phyloP scores from a whole-genome alignment of 2,113 vertebrate species.

The Oxygymnocypris stewartii region DNA sequence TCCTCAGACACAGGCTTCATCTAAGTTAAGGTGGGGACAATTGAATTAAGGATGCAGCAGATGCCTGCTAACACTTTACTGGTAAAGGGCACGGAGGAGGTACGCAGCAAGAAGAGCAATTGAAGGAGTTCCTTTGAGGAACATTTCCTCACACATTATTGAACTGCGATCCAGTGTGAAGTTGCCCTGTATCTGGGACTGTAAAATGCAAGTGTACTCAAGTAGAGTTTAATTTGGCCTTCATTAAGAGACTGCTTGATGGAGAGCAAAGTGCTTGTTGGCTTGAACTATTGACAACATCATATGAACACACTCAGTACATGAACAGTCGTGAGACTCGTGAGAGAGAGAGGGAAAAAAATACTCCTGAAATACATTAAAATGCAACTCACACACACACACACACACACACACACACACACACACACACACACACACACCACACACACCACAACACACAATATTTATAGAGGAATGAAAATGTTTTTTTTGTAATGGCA shows the following conservation, averaged over 20 bases:
- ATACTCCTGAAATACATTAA: no score
- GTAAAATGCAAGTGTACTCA: conserved; percentile 3
- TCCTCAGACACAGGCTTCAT: conserved; percentile 30
- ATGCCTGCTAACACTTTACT: conserved; percentile 35
- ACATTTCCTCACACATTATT: conserved; percentile 25
- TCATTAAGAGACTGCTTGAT: not conserved
- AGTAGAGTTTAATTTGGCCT: not conserved
- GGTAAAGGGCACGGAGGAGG: not conserved
- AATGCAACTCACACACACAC: no score
- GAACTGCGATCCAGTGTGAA: not conserved
- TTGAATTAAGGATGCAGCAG: conserved; percentile 48
- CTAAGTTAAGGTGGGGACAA: conserved; percentile 45
- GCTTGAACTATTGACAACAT: not conserved
- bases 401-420: no score
- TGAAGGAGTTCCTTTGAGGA: conserved; percentile 27
- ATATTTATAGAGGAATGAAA: no score
- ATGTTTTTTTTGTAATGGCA: no score
- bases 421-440: no score
- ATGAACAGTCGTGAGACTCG: not conserved
- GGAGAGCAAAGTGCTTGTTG: not conserved
- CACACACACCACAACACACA: no score
- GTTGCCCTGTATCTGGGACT: not conserved
- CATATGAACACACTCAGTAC: not conserved
- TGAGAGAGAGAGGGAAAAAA: no score
- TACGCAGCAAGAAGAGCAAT: conserved; percentile 4